phyloP scores from a whole-genome alignment of 2,113 vertebrate species.

The Coptodon rendalli region DNA sequence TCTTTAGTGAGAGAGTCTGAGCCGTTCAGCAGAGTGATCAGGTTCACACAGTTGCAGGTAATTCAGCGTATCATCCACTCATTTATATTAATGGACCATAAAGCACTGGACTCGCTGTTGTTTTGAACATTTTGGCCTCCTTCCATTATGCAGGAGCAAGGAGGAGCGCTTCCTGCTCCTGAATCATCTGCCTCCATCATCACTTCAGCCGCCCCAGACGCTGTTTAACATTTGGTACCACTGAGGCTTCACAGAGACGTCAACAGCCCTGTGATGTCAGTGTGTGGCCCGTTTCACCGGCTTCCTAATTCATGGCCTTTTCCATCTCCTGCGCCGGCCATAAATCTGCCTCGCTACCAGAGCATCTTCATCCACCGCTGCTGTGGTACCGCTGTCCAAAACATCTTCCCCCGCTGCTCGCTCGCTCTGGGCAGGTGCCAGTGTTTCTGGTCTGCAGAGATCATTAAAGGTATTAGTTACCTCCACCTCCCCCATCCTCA shows the following conservation, averaged over 20 bases:
- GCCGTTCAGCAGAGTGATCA: not conserved
- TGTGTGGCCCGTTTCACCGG: not conserved
- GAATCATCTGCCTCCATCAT: not conserved
- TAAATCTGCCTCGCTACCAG: conserved; percentile 51
- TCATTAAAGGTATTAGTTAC: conserved; percentile 63
- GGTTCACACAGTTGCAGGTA: not conserved
- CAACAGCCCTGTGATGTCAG: conserved; percentile 21
- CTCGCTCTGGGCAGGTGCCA: not conserved
- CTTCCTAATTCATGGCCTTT: conserved; percentile 6
- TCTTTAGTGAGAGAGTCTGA: not conserved
- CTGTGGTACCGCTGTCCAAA: conserved; percentile 10
- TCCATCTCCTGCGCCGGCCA: not conserved
- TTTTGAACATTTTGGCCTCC: not conserved
- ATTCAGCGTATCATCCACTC: not conserved
- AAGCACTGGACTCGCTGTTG: not conserved
- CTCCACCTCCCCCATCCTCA: conserved; percentile 41
- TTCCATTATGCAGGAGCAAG: not conserved
- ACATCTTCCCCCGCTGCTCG: not conserved
- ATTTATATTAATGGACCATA: not conserved
- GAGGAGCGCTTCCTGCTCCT: not conserved
- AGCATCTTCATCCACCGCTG: conserved; percentile 30
- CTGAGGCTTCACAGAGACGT: not conserved
- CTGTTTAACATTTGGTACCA: not conserved
- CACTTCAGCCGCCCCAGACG: not conserved
- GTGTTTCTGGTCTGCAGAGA: conserved; percentile 54